Evolutionary conservation across 2,113 vertebrate species (phyloP).

Genomic region (Anguilla rostrata): DNA sequence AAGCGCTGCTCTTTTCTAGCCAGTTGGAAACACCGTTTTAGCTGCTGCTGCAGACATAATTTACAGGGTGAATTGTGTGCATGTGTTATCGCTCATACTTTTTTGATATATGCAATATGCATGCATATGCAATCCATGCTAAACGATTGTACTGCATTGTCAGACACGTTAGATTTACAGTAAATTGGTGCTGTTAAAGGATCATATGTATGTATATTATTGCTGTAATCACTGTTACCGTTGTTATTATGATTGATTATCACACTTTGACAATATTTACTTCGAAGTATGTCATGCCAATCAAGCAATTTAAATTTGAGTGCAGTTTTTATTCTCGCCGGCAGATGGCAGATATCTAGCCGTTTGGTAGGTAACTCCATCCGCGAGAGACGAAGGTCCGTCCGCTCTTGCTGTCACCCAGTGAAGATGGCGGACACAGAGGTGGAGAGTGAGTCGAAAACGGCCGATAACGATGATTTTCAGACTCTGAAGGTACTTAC

Average conservation of each 20-base stretch:
- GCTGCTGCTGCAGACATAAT: no score
- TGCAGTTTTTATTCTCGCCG: background rate
- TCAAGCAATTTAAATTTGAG: background rate
- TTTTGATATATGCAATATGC: background rate
- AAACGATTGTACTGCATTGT: background rate
- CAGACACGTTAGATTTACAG: no score
- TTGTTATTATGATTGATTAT: no score
- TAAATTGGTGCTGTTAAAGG: no score
- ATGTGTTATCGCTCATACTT: background rate
- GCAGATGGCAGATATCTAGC: constrained; percentile 13
- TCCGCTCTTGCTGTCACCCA: background rate
- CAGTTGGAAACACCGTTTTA: no score
- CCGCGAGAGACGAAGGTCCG: background rate
- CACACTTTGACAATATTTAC: no score
- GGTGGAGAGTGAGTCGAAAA: constrained; percentile 50
- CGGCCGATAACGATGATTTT: constrained; percentile 58
- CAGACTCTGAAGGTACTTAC: constrained; percentile 59
- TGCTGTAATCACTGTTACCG: no score
- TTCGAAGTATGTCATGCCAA: no score
- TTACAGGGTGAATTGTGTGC: background rate
- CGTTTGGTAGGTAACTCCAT: background rate
- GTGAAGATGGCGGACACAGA: constrained; percentile 72
- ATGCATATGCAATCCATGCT: background rate
- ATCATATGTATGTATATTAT: no score
- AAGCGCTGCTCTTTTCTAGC: no score